These are phyloP conservation scores for Lepus oiostolus DNA, from an alignment of 2,797 vertebrate genomes.

Conservation along the genomic window DNA sequence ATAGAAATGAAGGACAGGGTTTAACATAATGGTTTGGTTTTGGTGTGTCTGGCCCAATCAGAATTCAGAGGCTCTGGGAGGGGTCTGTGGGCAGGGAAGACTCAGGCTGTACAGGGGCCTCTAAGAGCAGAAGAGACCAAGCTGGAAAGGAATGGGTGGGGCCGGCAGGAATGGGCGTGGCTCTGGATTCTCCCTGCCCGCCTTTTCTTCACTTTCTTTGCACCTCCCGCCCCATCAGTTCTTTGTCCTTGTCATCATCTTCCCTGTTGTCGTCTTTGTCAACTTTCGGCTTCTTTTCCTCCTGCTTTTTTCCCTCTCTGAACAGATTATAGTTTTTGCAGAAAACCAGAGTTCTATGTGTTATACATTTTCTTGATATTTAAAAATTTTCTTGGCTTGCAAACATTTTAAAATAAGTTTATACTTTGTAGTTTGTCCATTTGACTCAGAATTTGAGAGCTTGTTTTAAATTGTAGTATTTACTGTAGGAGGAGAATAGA, in stretches of 20 bases:
- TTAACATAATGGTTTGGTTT: background rate
- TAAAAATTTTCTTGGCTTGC: slow-evolving; percentile 9
- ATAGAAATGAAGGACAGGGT: background rate
- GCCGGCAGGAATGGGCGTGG: background rate
- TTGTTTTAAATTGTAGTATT: slow-evolving; percentile 35
- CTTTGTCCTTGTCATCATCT: background rate
- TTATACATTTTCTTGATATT: background rate
- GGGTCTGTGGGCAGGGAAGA: background rate
- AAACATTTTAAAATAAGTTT: slow-evolving; percentile 32
- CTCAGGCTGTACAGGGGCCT: background rate
- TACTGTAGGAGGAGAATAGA: background rate
- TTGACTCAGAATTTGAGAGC: slow-evolving; percentile 43
- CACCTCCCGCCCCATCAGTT: rapidly evolving
- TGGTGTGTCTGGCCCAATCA: background rate
- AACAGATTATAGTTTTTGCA: background rate
- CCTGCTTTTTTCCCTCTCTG: background rate
- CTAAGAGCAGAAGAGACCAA: background rate
- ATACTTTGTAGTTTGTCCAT: background rate
- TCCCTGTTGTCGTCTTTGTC: background rate
- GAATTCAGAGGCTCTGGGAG: background rate
- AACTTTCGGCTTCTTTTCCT: background rate
- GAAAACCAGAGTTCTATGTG: background rate
- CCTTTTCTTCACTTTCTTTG: background rate
- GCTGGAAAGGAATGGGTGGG: background rate
- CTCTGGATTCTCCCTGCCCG: background rate